phyloP scores from a whole-genome alignment of 1,140 invertebrate species.

The Cotesia chilonis region DNA sequence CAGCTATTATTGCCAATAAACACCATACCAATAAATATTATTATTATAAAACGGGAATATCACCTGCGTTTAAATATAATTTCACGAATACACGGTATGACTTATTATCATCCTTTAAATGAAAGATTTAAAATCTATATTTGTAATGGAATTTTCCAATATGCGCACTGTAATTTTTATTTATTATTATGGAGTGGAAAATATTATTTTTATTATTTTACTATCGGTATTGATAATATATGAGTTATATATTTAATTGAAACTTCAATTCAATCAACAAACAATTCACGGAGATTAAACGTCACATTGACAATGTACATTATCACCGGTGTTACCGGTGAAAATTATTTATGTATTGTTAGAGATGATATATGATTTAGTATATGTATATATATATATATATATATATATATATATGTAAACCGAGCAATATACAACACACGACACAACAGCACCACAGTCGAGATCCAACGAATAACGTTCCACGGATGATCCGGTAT shows the following conservation, averaged over 20 bases:
- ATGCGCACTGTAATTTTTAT: neutral
- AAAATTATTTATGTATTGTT: too few species aligned
- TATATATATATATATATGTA: neutral
- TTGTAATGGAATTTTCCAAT: neutral
- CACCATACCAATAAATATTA: constrained; percentile 27
- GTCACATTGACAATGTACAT: too few species aligned
- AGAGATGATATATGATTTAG: neutral
- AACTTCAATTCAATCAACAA: neutral
- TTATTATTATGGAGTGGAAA: neutral
- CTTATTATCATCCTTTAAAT: neutral
- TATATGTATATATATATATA: neutral
- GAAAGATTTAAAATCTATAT: neutral
- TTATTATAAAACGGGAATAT: constrained; percentile 15
- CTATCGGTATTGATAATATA: too few species aligned
- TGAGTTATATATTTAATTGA: neutral
- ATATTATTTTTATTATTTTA: too few species aligned
- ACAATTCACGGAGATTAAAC: too few species aligned
- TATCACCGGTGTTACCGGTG: too few species aligned
- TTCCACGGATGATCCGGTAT: constrained; percentile 41
- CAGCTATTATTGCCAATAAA: constrained; percentile 14
- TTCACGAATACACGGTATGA: constrained; percentile 30
- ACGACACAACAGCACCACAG: constrained; percentile 22
- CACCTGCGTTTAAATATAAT: constrained; percentile 22
- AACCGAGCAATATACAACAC: constrained; percentile 6
- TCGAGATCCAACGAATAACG: constrained; percentile 10